A percentile compares a stretch with the other conserved stretches of the same genome.
These are phyloP conservation scores for Emmelina monodactyla DNA, from an alignment of 2,888 invertebrate species.

Conservation along the genomic window DNA sequence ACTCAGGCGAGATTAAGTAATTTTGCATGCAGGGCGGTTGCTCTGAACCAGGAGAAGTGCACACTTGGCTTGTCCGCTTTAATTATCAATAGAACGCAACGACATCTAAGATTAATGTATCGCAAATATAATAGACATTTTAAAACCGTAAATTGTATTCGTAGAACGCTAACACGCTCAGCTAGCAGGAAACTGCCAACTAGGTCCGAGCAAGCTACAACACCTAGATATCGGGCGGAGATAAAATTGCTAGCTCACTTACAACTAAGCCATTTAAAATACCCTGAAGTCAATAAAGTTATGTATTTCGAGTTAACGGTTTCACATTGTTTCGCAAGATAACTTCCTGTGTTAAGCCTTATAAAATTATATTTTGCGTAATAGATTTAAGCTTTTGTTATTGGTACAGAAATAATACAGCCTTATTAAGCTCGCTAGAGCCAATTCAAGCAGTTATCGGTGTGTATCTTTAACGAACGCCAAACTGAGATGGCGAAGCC, in stretches of 20 bases:
- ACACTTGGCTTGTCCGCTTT: not conserved
- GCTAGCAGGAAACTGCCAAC: not conserved
- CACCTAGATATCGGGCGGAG: conserved; percentile 3
- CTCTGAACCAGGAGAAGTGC: not conserved
- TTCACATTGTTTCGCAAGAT: no score
- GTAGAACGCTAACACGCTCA: not conserved
- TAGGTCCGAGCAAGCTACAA: not conserved
- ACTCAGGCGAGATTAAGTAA: conserved; percentile 41
- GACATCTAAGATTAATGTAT: no score
- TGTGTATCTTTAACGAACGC: conserved; percentile 38
- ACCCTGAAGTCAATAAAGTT: not conserved
- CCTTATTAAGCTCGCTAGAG: conserved; percentile 36
- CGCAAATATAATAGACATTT: no score
- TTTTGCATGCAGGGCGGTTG: conserved; percentile 21
- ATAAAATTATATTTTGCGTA: conserved; percentile 20
- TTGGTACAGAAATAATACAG: conserved; percentile 25
- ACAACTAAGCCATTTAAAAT: not conserved
- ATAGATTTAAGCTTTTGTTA: conserved; percentile 27
- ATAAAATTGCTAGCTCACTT: not conserved
- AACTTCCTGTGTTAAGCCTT: no score
- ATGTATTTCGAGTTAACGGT: no score
- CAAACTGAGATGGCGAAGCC: conserved; percentile 28
- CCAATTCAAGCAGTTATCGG: conserved; percentile 53
- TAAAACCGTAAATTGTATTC: no score
- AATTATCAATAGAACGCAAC: no score